phyloP scores from a whole-genome alignment of 2,113 vertebrate genomes.

The Australoheros scitulus region DNA sequence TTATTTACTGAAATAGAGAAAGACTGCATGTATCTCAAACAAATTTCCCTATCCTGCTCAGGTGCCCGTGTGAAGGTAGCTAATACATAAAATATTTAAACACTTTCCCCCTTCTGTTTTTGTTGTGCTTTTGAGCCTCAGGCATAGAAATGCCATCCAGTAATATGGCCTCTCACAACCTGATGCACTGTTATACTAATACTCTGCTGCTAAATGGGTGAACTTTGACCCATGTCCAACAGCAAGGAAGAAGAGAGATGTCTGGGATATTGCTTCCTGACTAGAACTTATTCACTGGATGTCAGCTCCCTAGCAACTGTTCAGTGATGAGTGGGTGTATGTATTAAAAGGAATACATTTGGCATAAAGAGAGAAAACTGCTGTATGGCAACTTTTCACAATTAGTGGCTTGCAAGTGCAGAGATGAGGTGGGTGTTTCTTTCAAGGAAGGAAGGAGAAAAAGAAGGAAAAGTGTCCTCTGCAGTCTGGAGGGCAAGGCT shows the following conservation, averaged over 20 bases:
- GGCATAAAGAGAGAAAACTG: conserved; percentile 27
- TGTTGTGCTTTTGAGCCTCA: conserved; percentile 22
- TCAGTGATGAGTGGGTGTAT: conserved; percentile 43
- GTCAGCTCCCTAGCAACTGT: conserved; percentile 59
- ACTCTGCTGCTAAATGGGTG: conserved; percentile 9
- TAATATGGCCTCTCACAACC: conserved; percentile 10
- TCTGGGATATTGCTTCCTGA: conserved; percentile 17
- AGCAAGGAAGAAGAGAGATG: conserved; percentile 5
- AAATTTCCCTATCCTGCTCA: conserved; percentile 35
- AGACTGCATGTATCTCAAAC: conserved; percentile 28
- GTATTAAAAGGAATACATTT: conserved; percentile 29
- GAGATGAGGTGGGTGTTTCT: neutral
- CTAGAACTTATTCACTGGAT: conserved; percentile 36
- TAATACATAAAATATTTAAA: conserved; percentile 67
- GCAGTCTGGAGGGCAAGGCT: neutral
- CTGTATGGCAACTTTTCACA: conserved; percentile 23
- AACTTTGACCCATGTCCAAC: conserved; percentile 34
- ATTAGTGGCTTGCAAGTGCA: conserved; percentile 4
- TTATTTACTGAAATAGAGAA: conserved; percentile 29
- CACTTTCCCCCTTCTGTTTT: conserved; percentile 22
- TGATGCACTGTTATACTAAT: conserved; percentile 14
- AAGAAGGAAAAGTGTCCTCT: neutral
- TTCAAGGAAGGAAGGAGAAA: neutral
- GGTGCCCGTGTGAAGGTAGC: conserved; percentile 49
- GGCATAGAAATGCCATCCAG: conserved; percentile 37